phyloP scores from a whole-genome alignment of 2,888 invertebrate species.

The Drosophila anomalipes region DNA sequence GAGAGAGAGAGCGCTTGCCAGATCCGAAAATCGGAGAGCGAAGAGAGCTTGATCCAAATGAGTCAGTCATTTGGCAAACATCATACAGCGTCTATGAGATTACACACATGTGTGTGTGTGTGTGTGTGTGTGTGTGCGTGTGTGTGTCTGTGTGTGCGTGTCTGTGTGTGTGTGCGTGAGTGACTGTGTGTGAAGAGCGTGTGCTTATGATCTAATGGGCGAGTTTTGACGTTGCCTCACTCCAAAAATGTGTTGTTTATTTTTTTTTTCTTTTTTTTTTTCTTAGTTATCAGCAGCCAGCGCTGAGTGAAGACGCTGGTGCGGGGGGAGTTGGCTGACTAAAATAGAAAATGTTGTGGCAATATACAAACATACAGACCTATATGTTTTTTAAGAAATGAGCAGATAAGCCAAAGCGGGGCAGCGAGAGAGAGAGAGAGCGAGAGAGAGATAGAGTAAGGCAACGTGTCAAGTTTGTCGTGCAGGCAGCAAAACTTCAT shows the following conservation, averaged over 20 bases:
- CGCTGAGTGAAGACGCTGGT: background rate
- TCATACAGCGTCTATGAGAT: constrained; percentile 30
- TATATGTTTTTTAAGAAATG: constrained; percentile 25
- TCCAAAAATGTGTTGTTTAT: constrained; percentile 24
- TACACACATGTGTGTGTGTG: background rate
- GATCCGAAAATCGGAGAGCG: constrained; percentile 21
- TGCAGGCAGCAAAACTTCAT: constrained; percentile 17
- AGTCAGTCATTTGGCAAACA: constrained; percentile 54
- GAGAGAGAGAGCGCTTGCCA: background rate
- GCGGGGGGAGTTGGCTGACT: constrained; percentile 42
- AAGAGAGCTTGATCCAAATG: constrained; percentile 47
- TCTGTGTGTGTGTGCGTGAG: constrained; percentile 26
- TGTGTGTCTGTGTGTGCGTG: constrained; percentile 13
- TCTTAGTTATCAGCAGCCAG: constrained; percentile 52
- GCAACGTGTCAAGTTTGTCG: constrained; percentile 65
- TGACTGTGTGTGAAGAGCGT: constrained; percentile 42
- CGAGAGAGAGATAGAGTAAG: constrained; percentile 13
- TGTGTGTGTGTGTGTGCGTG: constrained; percentile 10
- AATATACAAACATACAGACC: constrained; percentile 16
- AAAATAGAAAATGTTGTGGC: constrained; percentile 70
- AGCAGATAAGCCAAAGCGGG: constrained; percentile 36
- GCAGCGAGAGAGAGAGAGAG: background rate
- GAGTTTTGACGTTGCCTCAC: constrained; percentile 61
- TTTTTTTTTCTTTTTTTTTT: constrained; percentile 11
- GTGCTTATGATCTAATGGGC: constrained; percentile 72